These are phyloP conservation scores for Pterostichus niger DNA, from an alignment of 2,888 invertebrate species.

Conservation along the genomic window DNA sequence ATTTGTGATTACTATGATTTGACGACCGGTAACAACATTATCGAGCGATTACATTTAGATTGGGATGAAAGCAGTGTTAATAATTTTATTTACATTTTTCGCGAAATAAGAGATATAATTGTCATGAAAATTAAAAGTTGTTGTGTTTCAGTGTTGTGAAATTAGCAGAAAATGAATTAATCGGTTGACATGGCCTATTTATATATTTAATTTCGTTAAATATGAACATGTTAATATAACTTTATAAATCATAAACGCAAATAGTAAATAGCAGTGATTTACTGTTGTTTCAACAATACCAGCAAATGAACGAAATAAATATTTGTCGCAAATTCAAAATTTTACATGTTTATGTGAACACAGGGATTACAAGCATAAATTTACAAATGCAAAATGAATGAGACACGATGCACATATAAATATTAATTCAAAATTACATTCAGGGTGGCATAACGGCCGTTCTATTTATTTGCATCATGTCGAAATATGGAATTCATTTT, in stretches of 20 bases:
- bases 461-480: slow-evolving; percentile 55
- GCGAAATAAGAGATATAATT: background rate
- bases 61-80: no score
- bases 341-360: slow-evolving; percentile 66
- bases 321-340: slow-evolving; percentile 65
- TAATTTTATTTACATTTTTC: no score
- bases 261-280: slow-evolving; percentile 63
- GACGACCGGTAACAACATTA: no score
- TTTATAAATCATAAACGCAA: slow-evolving; percentile 58
- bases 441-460: slow-evolving; percentile 36
- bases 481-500: slow-evolving; percentile 58
- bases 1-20: no score
- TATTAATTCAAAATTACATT: slow-evolving; percentile 65
- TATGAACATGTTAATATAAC: slow-evolving; percentile 59
- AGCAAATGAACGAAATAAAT: slow-evolving; percentile 60
- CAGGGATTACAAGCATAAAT: slow-evolving; percentile 65
- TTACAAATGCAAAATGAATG: slow-evolving; percentile 66
- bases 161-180: slow-evolving; percentile 30
- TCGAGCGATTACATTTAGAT: no score
- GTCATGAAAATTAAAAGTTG: background rate
- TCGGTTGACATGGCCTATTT: background rate
- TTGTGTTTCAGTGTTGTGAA: background rate
- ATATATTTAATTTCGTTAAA: slow-evolving; percentile 34
- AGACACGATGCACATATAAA: slow-evolving; percentile 66
- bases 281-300: slow-evolving; percentile 45